Conservation (phyloP, 2,797 vertebrate genomes). For the Aratinga solstitialis region DNA sequence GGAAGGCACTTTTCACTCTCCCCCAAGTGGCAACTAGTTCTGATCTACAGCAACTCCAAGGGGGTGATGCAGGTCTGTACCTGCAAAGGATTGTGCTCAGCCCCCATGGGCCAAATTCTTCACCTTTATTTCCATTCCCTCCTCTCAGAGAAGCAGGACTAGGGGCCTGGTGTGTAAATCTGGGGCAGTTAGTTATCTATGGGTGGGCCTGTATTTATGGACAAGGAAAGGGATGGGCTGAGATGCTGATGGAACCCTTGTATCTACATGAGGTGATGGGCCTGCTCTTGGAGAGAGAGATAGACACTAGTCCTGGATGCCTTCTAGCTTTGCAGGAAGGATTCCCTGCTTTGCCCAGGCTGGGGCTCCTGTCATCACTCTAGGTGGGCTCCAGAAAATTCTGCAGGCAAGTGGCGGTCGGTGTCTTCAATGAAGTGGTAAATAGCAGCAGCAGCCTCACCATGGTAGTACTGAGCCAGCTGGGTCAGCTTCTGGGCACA, state of each 20-base stretch:
- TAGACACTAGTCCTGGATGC: no score
- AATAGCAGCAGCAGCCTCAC: fast-evolving
- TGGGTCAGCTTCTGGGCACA: fast-evolving
- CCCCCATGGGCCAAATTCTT: neutral
- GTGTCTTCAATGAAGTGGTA: fast-evolving
- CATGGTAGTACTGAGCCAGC: fast-evolving
- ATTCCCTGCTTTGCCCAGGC: fast-evolving
- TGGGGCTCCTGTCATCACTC: neutral
- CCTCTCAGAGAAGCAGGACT: neutral
- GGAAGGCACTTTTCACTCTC: neutral
- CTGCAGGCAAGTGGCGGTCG: fast-evolving
- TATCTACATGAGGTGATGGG: fast-evolving
- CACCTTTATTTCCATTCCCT: neutral
- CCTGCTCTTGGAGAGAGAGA: neutral
- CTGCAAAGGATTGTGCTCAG: neutral
- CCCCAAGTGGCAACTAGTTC: fast-evolving
- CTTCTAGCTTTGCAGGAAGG: neutral
- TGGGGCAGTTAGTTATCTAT: neutral
- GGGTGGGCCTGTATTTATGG: neutral
- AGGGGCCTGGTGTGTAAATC: neutral
- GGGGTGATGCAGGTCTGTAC: neutral
- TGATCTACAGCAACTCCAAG: neutral
- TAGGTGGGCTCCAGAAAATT: fast-evolving
- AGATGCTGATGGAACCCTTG: neutral
- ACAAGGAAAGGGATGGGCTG: neutral